phyloP scores from a whole-genome alignment of 2,888 invertebrate species.

The Herminia tarsipennalis region DNA sequence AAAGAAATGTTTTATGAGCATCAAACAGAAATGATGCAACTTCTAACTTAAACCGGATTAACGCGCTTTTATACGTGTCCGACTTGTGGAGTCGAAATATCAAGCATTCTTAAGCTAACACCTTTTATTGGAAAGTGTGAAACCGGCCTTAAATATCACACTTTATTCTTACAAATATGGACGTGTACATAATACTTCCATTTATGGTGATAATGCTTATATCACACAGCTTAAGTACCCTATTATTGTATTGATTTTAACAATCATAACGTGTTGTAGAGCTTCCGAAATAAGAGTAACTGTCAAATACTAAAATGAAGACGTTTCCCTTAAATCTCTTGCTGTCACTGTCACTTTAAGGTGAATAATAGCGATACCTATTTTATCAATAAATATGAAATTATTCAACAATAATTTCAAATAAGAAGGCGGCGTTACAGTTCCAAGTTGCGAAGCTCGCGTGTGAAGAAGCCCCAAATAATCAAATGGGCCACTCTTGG shows the following conservation, averaged over 20 bases:
- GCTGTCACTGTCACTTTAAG: no score
- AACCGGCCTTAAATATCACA: conserved; percentile 26
- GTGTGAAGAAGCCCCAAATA: no score
- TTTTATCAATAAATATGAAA: no score
- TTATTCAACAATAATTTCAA: no score
- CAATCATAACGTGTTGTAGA: background rate
- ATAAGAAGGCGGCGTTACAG: no score
- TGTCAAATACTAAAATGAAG: no score
- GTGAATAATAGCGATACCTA: no score
- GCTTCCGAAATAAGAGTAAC: background rate
- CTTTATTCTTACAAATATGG: conserved; percentile 16
- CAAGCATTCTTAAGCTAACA: background rate
- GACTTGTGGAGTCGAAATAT: background rate
- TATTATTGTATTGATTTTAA: conserved; percentile 11
- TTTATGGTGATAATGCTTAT: conserved; percentile 3
- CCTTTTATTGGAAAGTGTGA: conserved; percentile 29
- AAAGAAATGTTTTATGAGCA: conserved; percentile 4
- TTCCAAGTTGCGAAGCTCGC: no score
- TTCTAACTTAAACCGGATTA: conserved; percentile 9
- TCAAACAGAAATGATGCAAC: conserved; percentile 8
- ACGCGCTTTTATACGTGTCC: background rate
- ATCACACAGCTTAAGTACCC: conserved; percentile 18
- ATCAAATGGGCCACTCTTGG: no score
- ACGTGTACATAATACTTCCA: conserved; percentile 15
- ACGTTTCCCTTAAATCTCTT: no score